These are phyloP conservation scores for Patella ulyssiponensis DNA, from an alignment of 2,888 invertebrate species.

Conservation along the genomic window DNA sequence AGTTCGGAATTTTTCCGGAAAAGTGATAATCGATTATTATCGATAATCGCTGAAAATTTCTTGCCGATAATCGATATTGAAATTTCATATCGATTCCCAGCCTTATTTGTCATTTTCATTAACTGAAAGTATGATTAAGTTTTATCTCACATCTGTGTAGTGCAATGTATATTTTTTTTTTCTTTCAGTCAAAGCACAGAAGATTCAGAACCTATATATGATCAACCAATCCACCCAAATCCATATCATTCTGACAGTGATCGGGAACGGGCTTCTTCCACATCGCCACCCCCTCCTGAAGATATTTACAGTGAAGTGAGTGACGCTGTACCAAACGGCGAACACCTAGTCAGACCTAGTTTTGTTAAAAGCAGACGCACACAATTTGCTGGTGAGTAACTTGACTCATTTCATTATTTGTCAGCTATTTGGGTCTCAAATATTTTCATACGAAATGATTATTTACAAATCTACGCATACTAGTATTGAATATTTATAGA, in stretches of 20 bases:
- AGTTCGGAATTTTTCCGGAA: no score
- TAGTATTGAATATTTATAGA: no score
- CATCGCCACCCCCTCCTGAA: slow-evolving; percentile 72
- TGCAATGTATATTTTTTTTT: background rate
- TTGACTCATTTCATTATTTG: background rate
- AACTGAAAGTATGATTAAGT: no score
- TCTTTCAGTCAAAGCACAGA: slow-evolving; percentile 62
- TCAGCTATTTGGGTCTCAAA: background rate
- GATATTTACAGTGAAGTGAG: slow-evolving; percentile 66
- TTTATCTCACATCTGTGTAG: background rate
- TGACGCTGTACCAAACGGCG: slow-evolving; percentile 73
- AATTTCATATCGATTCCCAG: no score
- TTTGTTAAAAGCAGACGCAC: slow-evolving; percentile 72
- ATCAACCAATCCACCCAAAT: slow-evolving; percentile 74
- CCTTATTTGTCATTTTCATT: no score
- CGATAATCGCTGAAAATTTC: no score
- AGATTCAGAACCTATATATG: slow-evolving; percentile 76
- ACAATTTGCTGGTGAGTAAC: slow-evolving; percentile 76
- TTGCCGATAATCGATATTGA: no score
- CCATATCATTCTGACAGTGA: slow-evolving; percentile 59
- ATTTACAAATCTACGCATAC: background rate
- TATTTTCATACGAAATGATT: background rate
- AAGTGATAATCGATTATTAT: no score
- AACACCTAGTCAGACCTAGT: slow-evolving; percentile 74
- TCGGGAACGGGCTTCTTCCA: slow-evolving; percentile 61